Evolutionary conservation across 2,888 invertebrate species (phyloP), one percentile per base, ranked within the genome.

Genomic region (Sphaerophoria taeniata): DNA sequence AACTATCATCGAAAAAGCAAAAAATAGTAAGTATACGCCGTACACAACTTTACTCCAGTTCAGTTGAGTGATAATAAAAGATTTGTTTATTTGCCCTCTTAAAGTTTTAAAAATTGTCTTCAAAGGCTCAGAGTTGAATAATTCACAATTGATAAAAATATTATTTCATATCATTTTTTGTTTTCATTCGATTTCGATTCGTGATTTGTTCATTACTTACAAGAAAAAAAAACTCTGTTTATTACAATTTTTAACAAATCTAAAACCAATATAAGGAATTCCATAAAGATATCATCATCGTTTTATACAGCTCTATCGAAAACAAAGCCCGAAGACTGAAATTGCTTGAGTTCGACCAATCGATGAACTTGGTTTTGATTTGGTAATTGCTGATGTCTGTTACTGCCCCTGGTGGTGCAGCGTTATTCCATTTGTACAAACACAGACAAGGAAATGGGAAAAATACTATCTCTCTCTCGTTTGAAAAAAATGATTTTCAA

Each of bases 401-500:
- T 60, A 4, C 16, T 34, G 2, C 12, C 24, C 24, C 24, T 24
- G 24, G 9, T 24, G 24, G 60, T 43, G 78, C 65, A 78, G 51
- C 31, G 39, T 45, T 75, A 39, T 65, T 36, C 55, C 36, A 69
- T 76, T 71, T 71, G 47, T 31, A 24, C 33, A 33, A 31, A 39
- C 2, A 33, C 24, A 31, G 7, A 72, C 6, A 34, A 2, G 1
- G 24, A 53, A 36, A 43, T 33, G 45, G 4, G 45, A 0, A 43
- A 31, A 56, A 45, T 11, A 16, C 24, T 24, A 24, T 24, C 24
- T 24, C 24, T 24, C 24, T 24, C 24, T 73, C 55, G 45, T 6
- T 34, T 49, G 56, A 51, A 73, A 74, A 83, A 78, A 70, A 70
- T 78, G 70, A 74, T 78, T 82, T 83, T 83, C 83, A 83, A 83